These are phyloP conservation scores for Seriola rivoliana DNA, from an alignment of 2,113 vertebrate species.

Conservation along the genomic window DNA sequence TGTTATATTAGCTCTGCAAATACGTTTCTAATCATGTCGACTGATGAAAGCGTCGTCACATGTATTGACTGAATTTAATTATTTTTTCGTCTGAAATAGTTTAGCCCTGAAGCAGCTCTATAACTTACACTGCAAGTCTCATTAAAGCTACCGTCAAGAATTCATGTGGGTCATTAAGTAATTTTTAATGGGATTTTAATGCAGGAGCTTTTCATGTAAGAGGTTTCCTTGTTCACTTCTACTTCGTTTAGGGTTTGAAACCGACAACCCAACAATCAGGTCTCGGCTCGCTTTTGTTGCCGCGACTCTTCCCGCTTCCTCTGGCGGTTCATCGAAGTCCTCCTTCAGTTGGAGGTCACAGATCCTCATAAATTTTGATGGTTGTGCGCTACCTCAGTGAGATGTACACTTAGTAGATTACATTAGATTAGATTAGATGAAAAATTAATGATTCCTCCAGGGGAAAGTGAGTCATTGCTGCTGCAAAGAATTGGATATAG, in stretches of 20 bases:
- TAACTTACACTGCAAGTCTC: conserved; percentile 46
- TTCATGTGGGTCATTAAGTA: conserved; percentile 53
- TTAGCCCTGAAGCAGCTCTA: conserved; percentile 49
- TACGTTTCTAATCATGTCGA: neutral
- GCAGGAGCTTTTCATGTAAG: conserved; percentile 16
- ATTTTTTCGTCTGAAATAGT: conserved; percentile 49
- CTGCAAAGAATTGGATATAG: conserved; percentile 36
- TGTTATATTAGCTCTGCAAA: neutral
- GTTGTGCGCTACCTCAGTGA: conserved; percentile 44
- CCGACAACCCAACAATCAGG: neutral
- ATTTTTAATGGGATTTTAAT: conserved; percentile 64
- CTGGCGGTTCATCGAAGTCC: conserved; percentile 6
- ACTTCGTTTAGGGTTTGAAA: neutral
- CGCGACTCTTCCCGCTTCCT: neutral
- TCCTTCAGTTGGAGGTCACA: conserved; percentile 23
- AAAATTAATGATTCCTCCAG: conserved; percentile 64
- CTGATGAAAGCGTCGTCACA: conserved; percentile 11
- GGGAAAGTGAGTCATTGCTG: conserved; percentile 51
- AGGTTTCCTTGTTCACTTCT: neutral
- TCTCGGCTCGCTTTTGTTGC: neutral
- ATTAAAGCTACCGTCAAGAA: conserved; percentile 62
- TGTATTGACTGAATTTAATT: conserved; percentile 18
- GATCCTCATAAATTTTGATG: conserved; percentile 50
- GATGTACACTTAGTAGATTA: conserved; percentile 57
- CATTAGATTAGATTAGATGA: conserved; percentile 69